phyloP scores from a whole-genome alignment of 1,140 invertebrate genomes.

The Adoxophyes honmai region DNA sequence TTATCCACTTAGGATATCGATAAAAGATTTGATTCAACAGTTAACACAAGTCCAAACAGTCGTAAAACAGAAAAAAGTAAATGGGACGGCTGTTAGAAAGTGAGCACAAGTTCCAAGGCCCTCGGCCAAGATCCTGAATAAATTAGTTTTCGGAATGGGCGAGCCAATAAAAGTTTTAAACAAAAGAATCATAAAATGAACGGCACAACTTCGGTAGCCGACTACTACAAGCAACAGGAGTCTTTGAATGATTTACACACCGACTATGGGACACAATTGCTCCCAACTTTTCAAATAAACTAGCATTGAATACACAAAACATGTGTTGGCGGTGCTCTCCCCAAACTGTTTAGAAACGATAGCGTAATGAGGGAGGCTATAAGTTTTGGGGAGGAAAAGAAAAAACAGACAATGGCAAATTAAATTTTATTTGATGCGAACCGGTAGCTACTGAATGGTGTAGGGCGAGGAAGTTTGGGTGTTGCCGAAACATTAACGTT shows the following conservation, averaged over 20 bases:
- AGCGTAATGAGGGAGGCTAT: slow-evolving; percentile 25
- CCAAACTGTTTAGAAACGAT: slow-evolving; percentile 18
- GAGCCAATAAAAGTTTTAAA: slow-evolving; percentile 74
- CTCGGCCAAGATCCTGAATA: slow-evolving; percentile 54
- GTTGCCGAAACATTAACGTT: too few relatives aligned
- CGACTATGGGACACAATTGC: slow-evolving; percentile 57
- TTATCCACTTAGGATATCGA: slow-evolving; percentile 23
- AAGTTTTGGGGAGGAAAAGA: slow-evolving; percentile 24
- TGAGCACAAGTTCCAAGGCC: slow-evolving; percentile 54
- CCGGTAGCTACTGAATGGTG: slow-evolving; percentile 40
- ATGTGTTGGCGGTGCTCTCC: slow-evolving; percentile 36
- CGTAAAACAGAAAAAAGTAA: slow-evolving; percentile 44
- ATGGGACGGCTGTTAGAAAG: slow-evolving; percentile 37
- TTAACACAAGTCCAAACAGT: slow-evolving; percentile 27
- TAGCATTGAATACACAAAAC: slow-evolving; percentile 57
- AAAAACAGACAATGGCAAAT: slow-evolving; percentile 50
- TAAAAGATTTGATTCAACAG: slow-evolving; percentile 31
- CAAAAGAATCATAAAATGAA: slow-evolving; percentile 75
- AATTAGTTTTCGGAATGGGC: slow-evolving; percentile 69
- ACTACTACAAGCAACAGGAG: slow-evolving; percentile 62
- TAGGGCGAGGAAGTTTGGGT: slow-evolving; percentile 1
- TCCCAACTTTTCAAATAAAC: slow-evolving; percentile 63
- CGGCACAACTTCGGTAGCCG: slow-evolving; percentile 49
- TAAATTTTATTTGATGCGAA: slow-evolving; percentile 57
- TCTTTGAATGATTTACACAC: slow-evolving; percentile 68